Base-by-base conservation (phyloP, 30 jellyfish, hydroid and myxozoan species). In the Aurelia aurita complex sp. Pacific region DNA sequence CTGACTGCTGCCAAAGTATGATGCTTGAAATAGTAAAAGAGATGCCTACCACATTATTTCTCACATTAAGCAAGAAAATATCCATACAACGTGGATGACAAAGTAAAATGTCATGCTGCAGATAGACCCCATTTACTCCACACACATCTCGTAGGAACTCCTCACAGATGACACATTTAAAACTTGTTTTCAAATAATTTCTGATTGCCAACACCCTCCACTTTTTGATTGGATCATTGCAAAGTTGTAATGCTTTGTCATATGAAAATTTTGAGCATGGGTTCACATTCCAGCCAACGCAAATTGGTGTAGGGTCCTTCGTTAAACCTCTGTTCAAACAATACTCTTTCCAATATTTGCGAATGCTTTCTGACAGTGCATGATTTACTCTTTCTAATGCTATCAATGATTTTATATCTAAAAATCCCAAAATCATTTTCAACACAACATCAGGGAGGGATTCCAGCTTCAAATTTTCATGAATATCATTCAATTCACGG, bases 241-340 rank as follows among this genome's bases (percentile, higher is more conserved):
- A 78, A 34, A 62, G 10, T n/a, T 64, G 52, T 35, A 67, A 36
- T 6, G 88, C 88, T 57, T 40, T 78, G 16, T 78, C 88, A 63
- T 10, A 78, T 15, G 88, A 78, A 43, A 10, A 78, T 2, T 10
- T 13, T 9, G 88, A 78, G 12, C 3, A 15, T 15, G 88, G 79
- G 29, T 78, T 78, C 17, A 78, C 88, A 5, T 78, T 50, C 88
- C 88, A 78, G 8, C 77, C 79, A 10, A 78, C 88, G 51, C 88
- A 78, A 14, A 78, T 52, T 35, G 77, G 79, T 0, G 79, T 78
- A 36, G 88, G 79, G 13, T 78, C 88, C 43, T 65, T 34, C 29
- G 33, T 19, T n/a, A 60, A 42, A 5, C 70, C 61, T 33, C 34
- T 62, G 14, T 42, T 78, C 52, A 16, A 5, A 18, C 88, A 78